Evolutionary conservation across 2,888 invertebrate genomes (phyloP).

Genomic region (Acronicta alni): DNA sequence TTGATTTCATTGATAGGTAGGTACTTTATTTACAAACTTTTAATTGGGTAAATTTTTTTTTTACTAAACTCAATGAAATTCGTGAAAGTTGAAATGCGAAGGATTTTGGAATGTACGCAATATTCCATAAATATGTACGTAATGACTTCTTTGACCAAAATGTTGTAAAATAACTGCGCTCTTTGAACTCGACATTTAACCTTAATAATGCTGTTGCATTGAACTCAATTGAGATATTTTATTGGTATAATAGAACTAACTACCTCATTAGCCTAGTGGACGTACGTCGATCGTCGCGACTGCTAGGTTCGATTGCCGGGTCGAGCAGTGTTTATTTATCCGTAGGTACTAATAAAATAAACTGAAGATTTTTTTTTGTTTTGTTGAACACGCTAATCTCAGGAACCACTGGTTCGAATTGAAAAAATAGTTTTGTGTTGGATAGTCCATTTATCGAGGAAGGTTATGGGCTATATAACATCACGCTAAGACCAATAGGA

Average conservation of each 20-base stretch:
- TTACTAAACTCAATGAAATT: conserved; percentile 12
- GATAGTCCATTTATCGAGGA: no score
- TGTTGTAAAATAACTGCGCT: conserved; percentile 27
- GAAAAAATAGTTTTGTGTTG: no score
- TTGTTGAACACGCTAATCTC: no score
- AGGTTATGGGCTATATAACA: no score
- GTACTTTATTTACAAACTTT: no score
- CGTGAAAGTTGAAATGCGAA: conserved; percentile 20
- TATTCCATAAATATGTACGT: background rate
- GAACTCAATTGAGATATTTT: conserved; percentile 6
- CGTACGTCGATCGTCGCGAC: no score
- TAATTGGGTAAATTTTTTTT: conserved; percentile 28
- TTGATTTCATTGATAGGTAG: conserved; percentile 1
- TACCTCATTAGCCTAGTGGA: no score
- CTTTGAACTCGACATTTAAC: conserved; percentile 46
- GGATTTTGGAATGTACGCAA: conserved; percentile 4
- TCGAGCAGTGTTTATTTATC: no score
- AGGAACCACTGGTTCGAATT: no score
- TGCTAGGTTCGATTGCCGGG: background rate
- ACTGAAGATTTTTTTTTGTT: no score
- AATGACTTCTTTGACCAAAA: conserved; percentile 20
- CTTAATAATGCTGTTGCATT: conserved; percentile 42
- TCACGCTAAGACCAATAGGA: no score
- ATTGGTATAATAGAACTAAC: conserved; percentile 20
- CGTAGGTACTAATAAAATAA: no score